These are phyloP conservation scores for Tenthredo amoena DNA, from an alignment of 2,888 invertebrate species.

Conservation along the genomic window DNA sequence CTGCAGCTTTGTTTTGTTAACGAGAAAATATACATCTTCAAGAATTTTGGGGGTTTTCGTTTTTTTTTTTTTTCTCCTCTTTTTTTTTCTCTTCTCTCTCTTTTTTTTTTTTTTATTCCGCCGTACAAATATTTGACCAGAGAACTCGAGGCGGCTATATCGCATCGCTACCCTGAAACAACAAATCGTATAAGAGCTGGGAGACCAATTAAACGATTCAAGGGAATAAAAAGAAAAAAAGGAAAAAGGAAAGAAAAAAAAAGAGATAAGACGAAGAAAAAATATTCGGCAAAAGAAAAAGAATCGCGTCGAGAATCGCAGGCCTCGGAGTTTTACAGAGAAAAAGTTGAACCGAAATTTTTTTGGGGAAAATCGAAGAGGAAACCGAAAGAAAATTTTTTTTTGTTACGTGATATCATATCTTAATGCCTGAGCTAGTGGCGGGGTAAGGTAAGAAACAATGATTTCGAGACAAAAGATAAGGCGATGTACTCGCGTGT, in stretches of 20 bases:
- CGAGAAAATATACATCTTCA: slow-evolving; percentile 6
- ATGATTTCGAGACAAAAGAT: slow-evolving; percentile 72
- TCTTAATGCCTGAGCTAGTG: neutral
- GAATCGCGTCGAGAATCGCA: neutral
- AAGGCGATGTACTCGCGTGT: slow-evolving; percentile 60
- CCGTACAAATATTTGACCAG: slow-evolving; percentile 24
- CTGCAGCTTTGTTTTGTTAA: slow-evolving; percentile 17
- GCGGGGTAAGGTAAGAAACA: slow-evolving; percentile 64
- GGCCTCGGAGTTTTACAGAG: too few relatives aligned
- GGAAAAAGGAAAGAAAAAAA: neutral
- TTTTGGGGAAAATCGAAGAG: neutral
- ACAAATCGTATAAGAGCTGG: neutral
- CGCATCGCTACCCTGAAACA: slow-evolving; percentile 5
- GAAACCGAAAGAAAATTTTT: neutral
- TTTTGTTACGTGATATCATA: neutral
- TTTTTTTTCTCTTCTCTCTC: too few relatives aligned
- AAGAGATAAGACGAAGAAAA: neutral
- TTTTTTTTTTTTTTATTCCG: neutral
- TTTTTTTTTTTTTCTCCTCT: neutral
- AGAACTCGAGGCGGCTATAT: neutral
- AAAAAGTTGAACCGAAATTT: neutral
- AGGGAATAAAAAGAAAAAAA: neutral
- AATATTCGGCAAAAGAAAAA: too few relatives aligned
- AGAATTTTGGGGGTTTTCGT: neutral
- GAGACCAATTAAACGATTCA: neutral